Base-by-base conservation (phyloP, 2,113 vertebrate genomes). In the Mugil cephalus region DNA sequence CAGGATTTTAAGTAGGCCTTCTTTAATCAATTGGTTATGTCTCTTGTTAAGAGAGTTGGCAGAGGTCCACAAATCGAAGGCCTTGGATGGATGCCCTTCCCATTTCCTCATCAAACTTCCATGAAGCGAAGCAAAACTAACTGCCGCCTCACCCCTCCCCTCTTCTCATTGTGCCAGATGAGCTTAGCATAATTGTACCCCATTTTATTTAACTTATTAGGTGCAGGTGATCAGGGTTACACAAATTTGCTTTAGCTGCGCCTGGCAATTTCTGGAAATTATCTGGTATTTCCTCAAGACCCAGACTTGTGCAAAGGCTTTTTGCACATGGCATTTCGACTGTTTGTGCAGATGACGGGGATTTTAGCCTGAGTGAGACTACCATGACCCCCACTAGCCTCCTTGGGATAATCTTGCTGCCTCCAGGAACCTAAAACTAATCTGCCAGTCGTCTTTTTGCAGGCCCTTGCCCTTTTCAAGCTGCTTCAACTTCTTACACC, bases 361-460 rank as follows among this genome's bases (percentile, higher is more conserved):
- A 85, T 90, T 87, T 87, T 66, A 74, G 66, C 82, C 40, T 66
- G 77, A 84, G 71, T 79, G 56, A 64, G 83, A 74, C 80, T 80
- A 77, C 87, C 86, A 76, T 83, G 85, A 86, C 71, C 77, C 77
- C 72, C 50, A 8, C 86, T 72, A 72, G 76, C 74, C 77, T 83
- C 58, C 62, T 62, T 69, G 61, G 76, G 87, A 84, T 94, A 91
- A 93, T 93, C 94, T 89, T 52, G 21, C 80, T 62, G 87, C 82
- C 86, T 91, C 69, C 74, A 85, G 91, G 86, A 94, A 88, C 88
- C 84, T 65, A 79, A 92, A 69, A 92, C 88, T 93, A 93, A 94
- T 94, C 92, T 86, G 47, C 50, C 66, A 79, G 89, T 85, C 78
- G 83, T 83, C 71, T 64, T 76, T 80, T 86, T 79, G 73, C 72